phyloP scores from a whole-genome alignment of 64 coral and sea anemone species.

The Trachythela sp. region DNA sequence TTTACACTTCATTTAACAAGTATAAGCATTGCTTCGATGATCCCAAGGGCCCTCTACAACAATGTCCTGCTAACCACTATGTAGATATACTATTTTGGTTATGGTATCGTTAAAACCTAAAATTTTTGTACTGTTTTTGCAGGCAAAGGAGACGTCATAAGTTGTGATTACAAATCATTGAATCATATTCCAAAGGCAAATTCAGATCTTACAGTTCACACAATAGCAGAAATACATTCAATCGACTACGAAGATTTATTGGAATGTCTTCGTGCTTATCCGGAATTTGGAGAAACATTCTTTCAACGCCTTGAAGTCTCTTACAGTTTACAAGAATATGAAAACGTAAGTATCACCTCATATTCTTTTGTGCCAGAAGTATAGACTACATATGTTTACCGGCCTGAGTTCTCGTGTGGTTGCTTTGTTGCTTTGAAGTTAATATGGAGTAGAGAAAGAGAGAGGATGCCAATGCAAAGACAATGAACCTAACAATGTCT shows the following conservation, averaged over 20 bases:
- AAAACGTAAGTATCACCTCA: neutral
- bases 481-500: too few relatives aligned
- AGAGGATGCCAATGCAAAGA: too few relatives aligned
- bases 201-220: conserved; percentile 52
- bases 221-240: conserved; percentile 61
- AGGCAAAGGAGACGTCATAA: conserved; percentile 85
- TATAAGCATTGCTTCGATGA: too few relatives aligned
- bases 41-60: too few relatives aligned
- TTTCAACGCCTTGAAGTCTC: conserved; percentile 42
- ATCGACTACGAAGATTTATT: conserved; percentile 76
- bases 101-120: too few relatives aligned
- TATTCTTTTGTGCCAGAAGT: too few relatives aligned
- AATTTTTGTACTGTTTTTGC: neutral
- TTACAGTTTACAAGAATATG: conserved; percentile 38
- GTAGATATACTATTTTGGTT: too few relatives aligned
- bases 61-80: too few relatives aligned
- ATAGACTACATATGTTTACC: too few relatives aligned
- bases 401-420: too few relatives aligned
- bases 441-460: too few relatives aligned
- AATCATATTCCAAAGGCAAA: conserved; percentile 48
- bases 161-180: conserved; percentile 53
- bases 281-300: conserved; percentile 73
- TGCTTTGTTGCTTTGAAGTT: neutral
- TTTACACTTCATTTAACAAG: too few relatives aligned
- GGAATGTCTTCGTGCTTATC: conserved; percentile 59